Conservation (phyloP, 2,888 invertebrate species). For the Agonopterix arenella region DNA sequence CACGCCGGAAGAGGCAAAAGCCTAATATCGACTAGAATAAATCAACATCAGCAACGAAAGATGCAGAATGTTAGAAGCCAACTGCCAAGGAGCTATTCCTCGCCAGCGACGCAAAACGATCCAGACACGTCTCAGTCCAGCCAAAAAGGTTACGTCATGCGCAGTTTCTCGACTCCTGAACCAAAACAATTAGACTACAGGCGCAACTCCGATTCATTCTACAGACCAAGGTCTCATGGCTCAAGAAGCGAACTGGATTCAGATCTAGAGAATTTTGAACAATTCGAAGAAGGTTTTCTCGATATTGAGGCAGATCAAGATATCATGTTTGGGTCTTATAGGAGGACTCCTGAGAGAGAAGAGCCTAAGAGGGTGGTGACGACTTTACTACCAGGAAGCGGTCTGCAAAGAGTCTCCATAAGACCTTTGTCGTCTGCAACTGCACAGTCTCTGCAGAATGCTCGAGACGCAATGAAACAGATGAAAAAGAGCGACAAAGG, state of each 20-base stretch:
- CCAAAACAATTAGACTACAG: conserved; percentile 47
- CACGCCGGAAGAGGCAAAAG: conserved; percentile 46
- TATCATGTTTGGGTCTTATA: conserved; percentile 40
- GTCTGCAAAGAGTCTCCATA: conserved; percentile 55
- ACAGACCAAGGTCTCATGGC: conserved; percentile 48
- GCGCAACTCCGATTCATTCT: conserved; percentile 54
- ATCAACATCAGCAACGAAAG: conserved; percentile 53
- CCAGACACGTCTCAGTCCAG: conserved; percentile 25
- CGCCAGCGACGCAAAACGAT: conserved; percentile 51
- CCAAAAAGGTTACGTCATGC: conserved; percentile 44
- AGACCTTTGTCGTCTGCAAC: conserved; percentile 46
- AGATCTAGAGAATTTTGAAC: conserved; percentile 62
- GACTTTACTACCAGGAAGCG: conserved; percentile 59
- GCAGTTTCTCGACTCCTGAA: conserved; percentile 64
- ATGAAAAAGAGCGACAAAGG: conserved; percentile 49
- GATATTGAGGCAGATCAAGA: conserved; percentile 65
- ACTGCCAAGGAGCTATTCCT: conserved; percentile 61
- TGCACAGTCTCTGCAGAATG: conserved; percentile 39
- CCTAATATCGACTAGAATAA: conserved; percentile 55
- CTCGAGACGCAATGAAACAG: conserved; percentile 43
- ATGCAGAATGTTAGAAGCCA: conserved; percentile 44
- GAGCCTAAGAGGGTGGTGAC: conserved; percentile 57
- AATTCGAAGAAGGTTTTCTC: conserved; percentile 60
- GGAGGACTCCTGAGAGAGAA: conserved; percentile 47
- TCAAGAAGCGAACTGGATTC: conserved; percentile 60